phyloP scores from a whole-genome alignment of 1,140 invertebrate genomes.

The Lepidotrigona ventralis region DNA sequence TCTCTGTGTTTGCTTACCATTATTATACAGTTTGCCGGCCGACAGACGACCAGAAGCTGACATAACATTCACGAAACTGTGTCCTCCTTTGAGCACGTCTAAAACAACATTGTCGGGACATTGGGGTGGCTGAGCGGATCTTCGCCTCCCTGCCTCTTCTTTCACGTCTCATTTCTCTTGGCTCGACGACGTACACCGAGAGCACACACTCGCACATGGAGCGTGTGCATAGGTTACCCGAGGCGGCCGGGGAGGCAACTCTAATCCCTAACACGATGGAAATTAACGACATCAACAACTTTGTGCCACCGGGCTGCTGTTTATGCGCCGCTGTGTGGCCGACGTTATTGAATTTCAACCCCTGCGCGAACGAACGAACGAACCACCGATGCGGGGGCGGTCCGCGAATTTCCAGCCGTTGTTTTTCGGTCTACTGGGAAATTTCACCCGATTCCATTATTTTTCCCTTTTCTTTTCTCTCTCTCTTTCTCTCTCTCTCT shows the following conservation, averaged over 20 bases:
- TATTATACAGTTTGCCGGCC: conserved; percentile 56
- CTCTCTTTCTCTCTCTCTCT: too few species aligned
- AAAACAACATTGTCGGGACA: conserved; percentile 59
- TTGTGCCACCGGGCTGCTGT: conserved; percentile 33
- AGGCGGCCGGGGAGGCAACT: conserved; percentile 11
- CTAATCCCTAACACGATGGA: conserved; percentile 54
- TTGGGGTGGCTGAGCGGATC: conserved; percentile 23
- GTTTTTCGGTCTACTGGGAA: neutral
- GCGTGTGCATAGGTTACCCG: neutral
- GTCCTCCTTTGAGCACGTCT: conserved; percentile 57
- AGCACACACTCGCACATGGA: neutral
- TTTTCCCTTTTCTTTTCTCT: neutral
- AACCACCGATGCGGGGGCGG: neutral
- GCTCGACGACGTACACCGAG: neutral
- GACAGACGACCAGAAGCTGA: conserved; percentile 36
- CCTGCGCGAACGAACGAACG: neutral
- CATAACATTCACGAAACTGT: conserved; percentile 54
- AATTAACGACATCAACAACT: conserved; percentile 62
- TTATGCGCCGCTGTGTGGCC: conserved; percentile 30
- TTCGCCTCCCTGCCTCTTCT: conserved; percentile 41
- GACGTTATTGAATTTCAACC: conserved; percentile 52
- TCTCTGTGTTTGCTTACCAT: conserved; percentile 59
- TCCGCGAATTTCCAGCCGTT: neutral
- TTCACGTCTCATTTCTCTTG: conserved; percentile 56
- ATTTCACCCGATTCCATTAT: neutral